Percentiles rank a stretch among this genome's conserved stretches.
These are phyloP conservation scores for Heliconius cydno DNA, from an alignment of 2,888 invertebrate genomes.

Conservation along the genomic window DNA sequence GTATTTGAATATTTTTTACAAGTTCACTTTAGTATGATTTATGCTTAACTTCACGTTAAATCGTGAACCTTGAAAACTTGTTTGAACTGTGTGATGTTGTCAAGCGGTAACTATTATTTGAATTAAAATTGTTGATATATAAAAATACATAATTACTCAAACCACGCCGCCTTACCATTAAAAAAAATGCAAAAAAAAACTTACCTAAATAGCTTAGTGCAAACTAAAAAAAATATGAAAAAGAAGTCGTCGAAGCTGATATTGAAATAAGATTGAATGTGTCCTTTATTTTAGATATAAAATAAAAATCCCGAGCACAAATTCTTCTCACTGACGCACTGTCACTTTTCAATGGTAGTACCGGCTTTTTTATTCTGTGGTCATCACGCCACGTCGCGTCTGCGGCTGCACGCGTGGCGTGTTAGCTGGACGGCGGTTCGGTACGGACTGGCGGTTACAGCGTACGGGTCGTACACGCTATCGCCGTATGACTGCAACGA, in stretches of 20 bases:
- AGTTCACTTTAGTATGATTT: slow-evolving; percentile 5
- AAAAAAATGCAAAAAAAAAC: slow-evolving; percentile 40
- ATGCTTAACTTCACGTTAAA: slow-evolving; percentile 25
- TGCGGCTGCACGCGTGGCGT: slow-evolving; percentile 61
- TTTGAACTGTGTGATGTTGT: slow-evolving; percentile 34
- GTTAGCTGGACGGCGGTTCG: slow-evolving; percentile 65
- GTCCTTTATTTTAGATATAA: slow-evolving; percentile 53
- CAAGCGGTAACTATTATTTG: slow-evolving; percentile 28
- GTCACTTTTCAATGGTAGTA: slow-evolving; percentile 69
- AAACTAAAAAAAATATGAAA: slow-evolving; percentile 49
- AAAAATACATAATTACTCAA: background rate
- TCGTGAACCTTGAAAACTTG: slow-evolving; percentile 45
- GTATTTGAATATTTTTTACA: slow-evolving; percentile 1
- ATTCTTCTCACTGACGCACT: slow-evolving; percentile 75
- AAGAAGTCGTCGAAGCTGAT: slow-evolving; percentile 56
- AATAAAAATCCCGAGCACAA: slow-evolving; percentile 67
- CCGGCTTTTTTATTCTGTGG: slow-evolving; percentile 61
- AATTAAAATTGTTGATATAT: slow-evolving; percentile 21
- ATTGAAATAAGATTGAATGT: slow-evolving; percentile 55
- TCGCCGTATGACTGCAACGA: slow-evolving; percentile 51
- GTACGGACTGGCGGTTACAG: slow-evolving; percentile 65
- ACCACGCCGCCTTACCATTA: background rate
- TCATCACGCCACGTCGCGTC: slow-evolving; percentile 63
- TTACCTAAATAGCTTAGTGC: slow-evolving; percentile 61
- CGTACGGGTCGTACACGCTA: slow-evolving; percentile 48